Evolutionary conservation across 2,888 invertebrate genomes (phyloP), one percentile per base, ranked within the genome.

Genomic region (Aplocera efformata): DNA sequence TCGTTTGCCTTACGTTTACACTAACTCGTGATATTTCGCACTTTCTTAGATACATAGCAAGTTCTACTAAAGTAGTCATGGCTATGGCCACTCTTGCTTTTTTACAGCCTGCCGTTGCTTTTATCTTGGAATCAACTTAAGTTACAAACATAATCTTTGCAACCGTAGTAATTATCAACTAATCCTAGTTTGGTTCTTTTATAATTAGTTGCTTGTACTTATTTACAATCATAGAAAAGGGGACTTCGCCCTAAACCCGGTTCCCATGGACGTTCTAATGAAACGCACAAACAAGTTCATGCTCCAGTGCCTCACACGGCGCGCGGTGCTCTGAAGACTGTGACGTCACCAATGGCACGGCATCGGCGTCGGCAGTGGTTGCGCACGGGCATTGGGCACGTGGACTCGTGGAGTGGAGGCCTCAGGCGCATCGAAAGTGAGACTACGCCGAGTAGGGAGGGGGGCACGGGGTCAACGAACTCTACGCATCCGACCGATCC

Each of bases 401-500:
- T 83, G 79, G 79, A 73, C 70, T 71, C 66, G 58, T 58, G 60
- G 75, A 74, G 58, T 58, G 60, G 75, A 74, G 75, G 78, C 76
- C 79, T 81, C 79, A 72, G 74, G 71, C 81, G 77, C 82, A 83
- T 75, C 74, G 84, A 83, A 81, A 84, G 85, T 85, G 86, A 85
- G 79, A 79, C 82, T 71, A 74, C 72, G 74, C 63, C 33, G 49
- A 48, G 59, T 58, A 57, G 59, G 56, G 62, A 53, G 62, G 69
- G 62, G 62, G 63, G 56, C 55, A 58, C 53, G 48, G 64, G 83
- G 78, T 84, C 83, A 63, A 75, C 64, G 83, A 83, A 78, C 81
- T 68, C 50, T 72, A 78, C 80, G 72, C 81, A 82, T 79, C 80
- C 79, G 71, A 81, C 78, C 80, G 83, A 81, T 80, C 81, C 79